Conservation (phyloP, 2,797 vertebrate species). For the Lateolabrax maculatus region DNA sequence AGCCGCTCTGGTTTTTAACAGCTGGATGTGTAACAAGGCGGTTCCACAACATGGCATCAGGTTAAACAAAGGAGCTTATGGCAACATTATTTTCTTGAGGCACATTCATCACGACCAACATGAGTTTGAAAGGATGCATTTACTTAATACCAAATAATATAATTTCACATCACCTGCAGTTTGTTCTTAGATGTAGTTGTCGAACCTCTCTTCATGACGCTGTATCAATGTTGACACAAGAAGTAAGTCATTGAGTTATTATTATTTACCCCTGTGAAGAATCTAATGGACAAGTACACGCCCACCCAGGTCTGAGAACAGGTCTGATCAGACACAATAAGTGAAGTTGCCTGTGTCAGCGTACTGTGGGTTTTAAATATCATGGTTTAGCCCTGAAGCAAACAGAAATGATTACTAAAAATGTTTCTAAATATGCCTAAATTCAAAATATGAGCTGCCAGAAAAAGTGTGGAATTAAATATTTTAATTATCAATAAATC, state of each 20-base stretch:
- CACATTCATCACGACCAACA: too few species aligned
- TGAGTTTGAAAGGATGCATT: too few species aligned
- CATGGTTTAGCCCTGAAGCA: background rate
- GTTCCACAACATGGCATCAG: background rate
- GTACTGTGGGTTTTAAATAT: too few species aligned
- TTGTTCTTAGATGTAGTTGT: too few species aligned
- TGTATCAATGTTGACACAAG: too few species aligned
- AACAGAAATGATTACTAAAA: background rate
- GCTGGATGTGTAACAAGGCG: background rate
- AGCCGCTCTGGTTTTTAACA: background rate
- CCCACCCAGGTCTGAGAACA: constrained; percentile 20
- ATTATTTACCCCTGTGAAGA: too few species aligned
- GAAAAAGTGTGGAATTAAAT: background rate
- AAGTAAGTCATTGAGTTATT: too few species aligned
- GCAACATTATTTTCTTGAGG: background rate
- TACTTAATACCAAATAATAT: too few species aligned
- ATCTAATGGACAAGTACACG: too few species aligned
- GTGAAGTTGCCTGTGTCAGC: background rate
- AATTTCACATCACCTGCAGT: too few species aligned
- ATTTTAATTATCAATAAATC: background rate
- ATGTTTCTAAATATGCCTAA: background rate
- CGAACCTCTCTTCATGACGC: too few species aligned
- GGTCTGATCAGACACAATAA: constrained; percentile 1
- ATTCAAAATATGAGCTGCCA: background rate
- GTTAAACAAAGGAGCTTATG: background rate